Conservation (phyloP, 2,888 invertebrate species). For the Oligia fasciuncula region DNA sequence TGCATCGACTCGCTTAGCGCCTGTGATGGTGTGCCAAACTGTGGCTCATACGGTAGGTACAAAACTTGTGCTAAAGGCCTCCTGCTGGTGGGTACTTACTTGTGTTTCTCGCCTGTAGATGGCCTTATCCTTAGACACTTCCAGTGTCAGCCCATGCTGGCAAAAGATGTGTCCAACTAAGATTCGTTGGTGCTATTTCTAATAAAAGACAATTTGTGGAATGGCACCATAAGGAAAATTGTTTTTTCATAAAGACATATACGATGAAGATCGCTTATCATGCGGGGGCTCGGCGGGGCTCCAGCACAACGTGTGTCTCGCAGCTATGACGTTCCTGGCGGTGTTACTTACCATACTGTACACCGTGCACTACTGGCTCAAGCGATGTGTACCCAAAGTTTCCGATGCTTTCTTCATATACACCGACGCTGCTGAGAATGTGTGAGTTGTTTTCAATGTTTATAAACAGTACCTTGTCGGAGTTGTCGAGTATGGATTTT, state of each 20-base stretch:
- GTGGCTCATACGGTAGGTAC: constrained; percentile 84
- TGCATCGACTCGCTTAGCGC: constrained; percentile 82
- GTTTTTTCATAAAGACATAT: constrained; percentile 75
- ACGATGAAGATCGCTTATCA: constrained; percentile 83
- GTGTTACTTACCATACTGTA: constrained; percentile 80
- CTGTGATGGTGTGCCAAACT: constrained; percentile 86
- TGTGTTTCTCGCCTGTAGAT: not conserved
- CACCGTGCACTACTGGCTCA: constrained; percentile 84
- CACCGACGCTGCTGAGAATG: constrained; percentile 82
- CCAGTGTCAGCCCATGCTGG: not conserved
- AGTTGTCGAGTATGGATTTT: not conserved
- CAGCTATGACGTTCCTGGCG: constrained; percentile 80
- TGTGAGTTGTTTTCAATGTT: constrained; percentile 69
- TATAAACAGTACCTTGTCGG: not conserved
- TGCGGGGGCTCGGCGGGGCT: constrained; percentile 74
- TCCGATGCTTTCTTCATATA: constrained; percentile 86
- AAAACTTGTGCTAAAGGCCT: not conserved
- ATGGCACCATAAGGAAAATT: not conserved
- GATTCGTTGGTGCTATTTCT: not conserved
- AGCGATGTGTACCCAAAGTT: constrained; percentile 83
- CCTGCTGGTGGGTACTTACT: not conserved
- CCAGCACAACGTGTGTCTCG: constrained; percentile 80
- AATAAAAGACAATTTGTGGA: constrained; percentile 1
- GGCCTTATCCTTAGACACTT: not conserved
- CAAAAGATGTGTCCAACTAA: not conserved